Evolutionary conservation across 2,797 vertebrate genomes (phyloP).

Genomic region (Sebastes steindachneri): DNA sequence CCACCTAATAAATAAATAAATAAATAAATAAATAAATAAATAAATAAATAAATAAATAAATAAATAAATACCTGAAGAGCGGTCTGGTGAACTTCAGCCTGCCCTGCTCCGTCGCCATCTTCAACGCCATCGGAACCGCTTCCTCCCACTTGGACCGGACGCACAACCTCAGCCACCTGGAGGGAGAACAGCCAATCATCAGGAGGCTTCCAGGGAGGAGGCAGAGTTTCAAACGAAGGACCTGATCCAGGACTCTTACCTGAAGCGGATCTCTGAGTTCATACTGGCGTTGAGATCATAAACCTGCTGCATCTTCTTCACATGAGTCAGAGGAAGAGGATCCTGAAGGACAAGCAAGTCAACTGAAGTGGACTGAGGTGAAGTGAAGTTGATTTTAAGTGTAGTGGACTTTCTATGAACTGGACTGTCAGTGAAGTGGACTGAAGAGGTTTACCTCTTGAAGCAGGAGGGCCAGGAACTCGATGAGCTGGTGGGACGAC

Average conservation of each 20-base stretch:
- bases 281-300: slow-evolving; percentile 87
- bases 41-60: no score
- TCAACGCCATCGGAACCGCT: slow-evolving; percentile 89
- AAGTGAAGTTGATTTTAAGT: not conserved
- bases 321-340: slow-evolving; percentile 88
- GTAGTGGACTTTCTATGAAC: no score
- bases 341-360: slow-evolving; percentile 75
- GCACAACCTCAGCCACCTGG: slow-evolving; percentile 93
- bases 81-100: slow-evolving; percentile 97
- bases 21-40: no score
- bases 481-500: slow-evolving; percentile 92
- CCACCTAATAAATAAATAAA: slow-evolving; percentile 51
- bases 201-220: not conserved
- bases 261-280: slow-evolving; percentile 95
- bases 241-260: slow-evolving; percentile 74
- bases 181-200: slow-evolving; percentile 26
- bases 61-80: slow-evolving; percentile 84
- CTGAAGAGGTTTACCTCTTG: slow-evolving; percentile 83
- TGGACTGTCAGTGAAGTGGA: not conserved
- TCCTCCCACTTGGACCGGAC: slow-evolving; percentile 92
- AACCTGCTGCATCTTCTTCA: slow-evolving; percentile 92
- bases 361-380: not conserved
- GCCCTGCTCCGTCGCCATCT: slow-evolving; percentile 96
- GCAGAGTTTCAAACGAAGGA: not conserved
- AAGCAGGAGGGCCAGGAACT: slow-evolving; percentile 91